Percentiles rank a stretch among this genome's conserved stretches.
Conservation (phyloP, 92 coral and sea anemone species). For the Montipora capitata region DNA sequence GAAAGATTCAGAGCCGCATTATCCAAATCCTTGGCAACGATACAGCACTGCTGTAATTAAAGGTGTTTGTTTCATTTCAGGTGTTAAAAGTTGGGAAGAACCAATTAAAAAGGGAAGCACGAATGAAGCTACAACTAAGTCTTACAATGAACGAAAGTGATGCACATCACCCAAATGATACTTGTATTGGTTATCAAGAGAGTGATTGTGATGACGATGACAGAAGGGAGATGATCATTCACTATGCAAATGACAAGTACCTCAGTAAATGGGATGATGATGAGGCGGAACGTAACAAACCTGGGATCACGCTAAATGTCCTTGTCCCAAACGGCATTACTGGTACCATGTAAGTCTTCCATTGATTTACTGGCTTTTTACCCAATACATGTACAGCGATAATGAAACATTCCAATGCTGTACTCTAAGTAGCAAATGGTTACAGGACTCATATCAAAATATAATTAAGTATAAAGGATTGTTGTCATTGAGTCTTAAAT, state of each 20-base stretch:
- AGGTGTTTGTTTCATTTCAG: background rate
- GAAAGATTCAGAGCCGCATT: too few species aligned
- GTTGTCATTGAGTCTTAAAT: too few species aligned
- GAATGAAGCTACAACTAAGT: background rate
- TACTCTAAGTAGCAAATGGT: too few species aligned
- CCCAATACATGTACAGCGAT: too few species aligned
- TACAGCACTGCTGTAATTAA: too few species aligned
- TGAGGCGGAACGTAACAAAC: background rate
- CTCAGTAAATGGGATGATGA: slow-evolving; percentile 85
- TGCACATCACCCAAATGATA: background rate
- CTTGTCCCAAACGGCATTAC: background rate
- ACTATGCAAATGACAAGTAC: slow-evolving; percentile 88
- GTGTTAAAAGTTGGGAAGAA: background rate
- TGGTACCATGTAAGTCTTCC: slow-evolving; percentile 4
- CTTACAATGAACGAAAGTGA: slow-evolving; percentile 36
- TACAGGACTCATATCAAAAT: too few species aligned
- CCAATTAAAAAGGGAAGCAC: slow-evolving; percentile 1
- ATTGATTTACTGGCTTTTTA: too few species aligned
- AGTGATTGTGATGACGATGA: slow-evolving; percentile 75
- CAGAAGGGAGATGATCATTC: slow-evolving; percentile 82
- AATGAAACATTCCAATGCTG: too few species aligned
- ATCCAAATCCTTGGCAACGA: too few species aligned
- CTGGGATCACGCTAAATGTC: background rate
- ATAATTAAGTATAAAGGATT: too few species aligned
- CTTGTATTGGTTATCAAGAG: slow-evolving; percentile 17